Evolutionary conservation across 2,113 vertebrate species (phyloP).

Genomic region (Naja naja): DNA sequence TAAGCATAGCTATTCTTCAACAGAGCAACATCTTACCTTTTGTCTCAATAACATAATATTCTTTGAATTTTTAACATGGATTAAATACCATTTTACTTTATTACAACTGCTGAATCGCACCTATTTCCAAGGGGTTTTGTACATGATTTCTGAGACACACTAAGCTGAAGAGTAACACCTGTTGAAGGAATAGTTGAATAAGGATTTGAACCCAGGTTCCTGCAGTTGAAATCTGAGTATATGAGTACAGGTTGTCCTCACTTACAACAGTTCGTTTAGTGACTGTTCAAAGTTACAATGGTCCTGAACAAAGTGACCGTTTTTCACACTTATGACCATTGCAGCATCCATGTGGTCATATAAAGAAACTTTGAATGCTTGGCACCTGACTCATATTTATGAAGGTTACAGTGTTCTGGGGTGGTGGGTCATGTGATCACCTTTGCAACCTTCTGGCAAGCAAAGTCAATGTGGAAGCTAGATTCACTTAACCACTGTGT

Average conservation of each 20-base stretch:
- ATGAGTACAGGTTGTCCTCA: background rate
- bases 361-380: background rate
- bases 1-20: background rate
- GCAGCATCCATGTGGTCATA: background rate
- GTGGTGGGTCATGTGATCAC: too few relatives aligned
- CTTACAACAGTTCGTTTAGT: background rate
- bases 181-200: background rate
- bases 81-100: background rate
- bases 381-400: background rate
- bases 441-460: background rate
- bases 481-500: background rate
- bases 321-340: background rate
- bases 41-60: background rate
- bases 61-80: background rate
- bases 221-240: background rate
- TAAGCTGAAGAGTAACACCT: background rate
- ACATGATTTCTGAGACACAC: background rate
- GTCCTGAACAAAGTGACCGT: background rate
- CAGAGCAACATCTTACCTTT: background rate
- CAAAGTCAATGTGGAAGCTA: background rate
- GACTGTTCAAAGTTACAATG: background rate
- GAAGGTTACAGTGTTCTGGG: background rate
- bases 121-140: background rate
- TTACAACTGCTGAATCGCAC: background rate
- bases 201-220: background rate